Evolutionary conservation across 1,140 invertebrate species (phyloP).

Genomic region (Bradysia coprophila): DNA sequence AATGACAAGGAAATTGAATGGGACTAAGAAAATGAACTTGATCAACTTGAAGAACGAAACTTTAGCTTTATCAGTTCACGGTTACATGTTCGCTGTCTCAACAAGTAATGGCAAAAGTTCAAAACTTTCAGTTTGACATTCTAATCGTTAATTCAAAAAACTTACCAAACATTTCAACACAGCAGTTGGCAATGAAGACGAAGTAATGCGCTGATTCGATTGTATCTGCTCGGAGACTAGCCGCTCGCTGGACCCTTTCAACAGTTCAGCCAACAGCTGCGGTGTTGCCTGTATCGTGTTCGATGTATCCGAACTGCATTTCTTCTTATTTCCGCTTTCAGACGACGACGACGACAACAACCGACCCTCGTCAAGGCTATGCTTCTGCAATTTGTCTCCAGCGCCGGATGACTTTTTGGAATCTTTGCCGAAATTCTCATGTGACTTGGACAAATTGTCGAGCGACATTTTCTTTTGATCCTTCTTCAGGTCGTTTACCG

Average conservation of each 20-base stretch:
- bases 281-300: slow-evolving; percentile 35
- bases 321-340: slow-evolving; percentile 3
- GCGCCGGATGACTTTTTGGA: slow-evolving; percentile 13
- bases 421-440: slow-evolving; percentile 14
- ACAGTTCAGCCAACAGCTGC: slow-evolving; percentile 48
- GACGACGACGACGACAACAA: background rate
- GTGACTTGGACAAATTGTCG: slow-evolving; percentile 10
- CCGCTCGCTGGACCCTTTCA: slow-evolving; percentile 55
- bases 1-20: too few relatives aligned
- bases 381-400: slow-evolving; percentile 13
- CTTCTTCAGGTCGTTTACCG: background rate
- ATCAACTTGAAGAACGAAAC: too few relatives aligned
- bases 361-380: slow-evolving; percentile 10
- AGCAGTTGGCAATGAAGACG: slow-evolving; percentile 1
- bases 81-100: too few relatives aligned
- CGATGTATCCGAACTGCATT: slow-evolving; percentile 1
- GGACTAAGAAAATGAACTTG: too few relatives aligned
- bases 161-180: slow-evolving; percentile 4
- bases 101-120: too few relatives aligned
- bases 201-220: slow-evolving; percentile 8
- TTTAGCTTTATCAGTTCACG: too few relatives aligned
- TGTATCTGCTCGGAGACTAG: slow-evolving; percentile 30
- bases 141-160: too few relatives aligned
- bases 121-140: too few relatives aligned
- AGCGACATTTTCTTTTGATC: slow-evolving; percentile 1